Conservation (phyloP, 2,113 vertebrate species). For the Crotalus viridis region DNA sequence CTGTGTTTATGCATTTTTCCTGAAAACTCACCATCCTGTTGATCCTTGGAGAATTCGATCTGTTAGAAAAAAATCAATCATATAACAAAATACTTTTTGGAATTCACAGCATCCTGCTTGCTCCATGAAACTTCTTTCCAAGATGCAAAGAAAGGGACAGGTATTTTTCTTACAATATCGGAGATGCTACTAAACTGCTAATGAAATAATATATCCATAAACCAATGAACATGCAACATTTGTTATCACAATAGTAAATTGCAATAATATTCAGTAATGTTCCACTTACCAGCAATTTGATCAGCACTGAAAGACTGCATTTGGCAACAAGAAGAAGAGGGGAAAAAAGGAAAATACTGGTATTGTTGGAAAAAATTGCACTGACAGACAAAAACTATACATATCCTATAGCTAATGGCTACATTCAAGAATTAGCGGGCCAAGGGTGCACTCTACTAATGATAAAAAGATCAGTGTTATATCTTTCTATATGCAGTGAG, state of each 20-base stretch:
- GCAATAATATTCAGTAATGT: conserved; percentile 35
- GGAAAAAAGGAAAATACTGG: conserved; percentile 64
- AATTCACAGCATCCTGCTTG: conserved; percentile 66
- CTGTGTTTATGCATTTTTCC: conserved; percentile 35
- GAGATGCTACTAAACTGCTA: conserved; percentile 42
- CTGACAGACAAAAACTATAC: conserved; percentile 69
- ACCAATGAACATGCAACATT: conserved; percentile 38
- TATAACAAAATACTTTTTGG: conserved; percentile 66
- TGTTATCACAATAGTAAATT: conserved; percentile 30
- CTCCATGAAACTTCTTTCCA: conserved; percentile 66
- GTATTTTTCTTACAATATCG: conserved; percentile 55
- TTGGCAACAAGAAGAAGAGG: conserved; percentile 51
- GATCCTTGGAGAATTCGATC: conserved; percentile 82
- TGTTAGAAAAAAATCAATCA: conserved; percentile 79
- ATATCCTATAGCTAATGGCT: background rate
- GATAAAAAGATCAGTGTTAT: background rate
- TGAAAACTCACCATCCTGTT: conserved; percentile 81
- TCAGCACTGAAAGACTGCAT: conserved; percentile 83
- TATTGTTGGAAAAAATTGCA: conserved; percentile 72
- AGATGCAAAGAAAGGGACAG: conserved; percentile 48
- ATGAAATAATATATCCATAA: conserved; percentile 48
- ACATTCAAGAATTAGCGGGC: background rate
- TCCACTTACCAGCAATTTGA: conserved; percentile 81
- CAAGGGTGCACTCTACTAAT: background rate
- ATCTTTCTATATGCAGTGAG: background rate